Percentiles rank a stretch among this genome's conserved stretches.
phyloP scores from a whole-genome alignment of 2,888 invertebrate genomes.

The Baronia brevicornis region DNA sequence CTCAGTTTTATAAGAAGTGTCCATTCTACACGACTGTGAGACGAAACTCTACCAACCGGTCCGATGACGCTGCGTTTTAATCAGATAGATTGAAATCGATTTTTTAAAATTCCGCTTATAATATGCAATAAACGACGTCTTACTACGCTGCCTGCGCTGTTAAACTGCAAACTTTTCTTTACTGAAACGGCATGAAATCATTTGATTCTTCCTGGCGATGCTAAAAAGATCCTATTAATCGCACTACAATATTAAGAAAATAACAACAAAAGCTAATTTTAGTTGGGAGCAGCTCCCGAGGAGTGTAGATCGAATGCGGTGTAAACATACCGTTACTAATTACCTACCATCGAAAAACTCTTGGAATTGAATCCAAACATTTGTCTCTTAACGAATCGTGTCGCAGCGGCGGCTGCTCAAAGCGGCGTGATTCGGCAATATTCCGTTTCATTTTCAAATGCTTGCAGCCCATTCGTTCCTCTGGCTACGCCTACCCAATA shows the following conservation, averaged over 20 bases:
- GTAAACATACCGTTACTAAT: slow-evolving; percentile 68
- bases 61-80: slow-evolving; percentile 30
- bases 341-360: slow-evolving; percentile 44
- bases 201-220: slow-evolving; percentile 11
- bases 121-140: slow-evolving; percentile 13
- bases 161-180: slow-evolving; percentile 15
- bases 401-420: slow-evolving; percentile 63
- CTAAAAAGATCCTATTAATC: slow-evolving; percentile 8
- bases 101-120: slow-evolving; percentile 18
- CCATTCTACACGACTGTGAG: slow-evolving; percentile 39
- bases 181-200: slow-evolving; percentile 20
- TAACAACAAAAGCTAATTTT: slow-evolving; percentile 56
- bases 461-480: slow-evolving; percentile 72
- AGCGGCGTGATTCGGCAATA: slow-evolving; percentile 70
- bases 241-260: slow-evolving; percentile 7
- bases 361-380: slow-evolving; percentile 73
- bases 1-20: slow-evolving; percentile 44
- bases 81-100: slow-evolving; percentile 25
- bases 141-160: slow-evolving; percentile 7
- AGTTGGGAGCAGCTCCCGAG: slow-evolving; percentile 52
- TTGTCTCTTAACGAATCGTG: slow-evolving; percentile 75
- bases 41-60: slow-evolving; percentile 50
- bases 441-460: slow-evolving; percentile 64
- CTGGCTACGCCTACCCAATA: slow-evolving; percentile 72
- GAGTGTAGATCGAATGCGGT: slow-evolving; percentile 48